Evolutionary conservation across 2,113 vertebrate genomes (phyloP).

Genomic region (Otolemur garnettii): DNA sequence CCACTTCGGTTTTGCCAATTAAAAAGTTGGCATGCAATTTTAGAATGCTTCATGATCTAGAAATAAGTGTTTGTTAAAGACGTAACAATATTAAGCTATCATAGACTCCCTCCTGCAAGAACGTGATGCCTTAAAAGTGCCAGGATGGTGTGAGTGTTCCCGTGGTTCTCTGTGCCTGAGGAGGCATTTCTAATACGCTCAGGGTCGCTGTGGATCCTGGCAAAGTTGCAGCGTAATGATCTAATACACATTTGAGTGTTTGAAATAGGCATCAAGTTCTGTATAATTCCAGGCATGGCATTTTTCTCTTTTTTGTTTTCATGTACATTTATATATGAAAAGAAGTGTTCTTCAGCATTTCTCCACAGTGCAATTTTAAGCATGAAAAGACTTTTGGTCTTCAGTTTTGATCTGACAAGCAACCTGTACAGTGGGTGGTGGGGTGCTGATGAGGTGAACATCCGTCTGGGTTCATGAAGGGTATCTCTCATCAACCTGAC

Average conservation of each 20-base stretch:
- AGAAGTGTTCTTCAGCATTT: neutral
- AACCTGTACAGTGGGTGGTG: neutral
- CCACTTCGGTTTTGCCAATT: neutral
- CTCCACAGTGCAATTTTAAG: constrained; percentile 32
- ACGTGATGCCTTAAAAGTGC: neutral
- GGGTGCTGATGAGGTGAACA: neutral
- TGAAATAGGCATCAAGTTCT: neutral
- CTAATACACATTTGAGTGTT: neutral
- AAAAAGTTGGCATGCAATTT: neutral
- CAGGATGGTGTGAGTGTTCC: neutral
- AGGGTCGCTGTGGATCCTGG: neutral
- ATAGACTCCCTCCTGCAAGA: neutral
- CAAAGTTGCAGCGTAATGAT: neutral
- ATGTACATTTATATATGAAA: neutral
- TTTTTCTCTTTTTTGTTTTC: constrained; percentile 51
- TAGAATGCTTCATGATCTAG: neutral
- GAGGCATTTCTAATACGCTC: neutral
- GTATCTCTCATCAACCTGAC: neutral
- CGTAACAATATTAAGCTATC: neutral
- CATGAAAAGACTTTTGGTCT: constrained; percentile 1
- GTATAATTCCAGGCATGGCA: neutral
- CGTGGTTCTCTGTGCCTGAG: neutral
- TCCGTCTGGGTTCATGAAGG: neutral
- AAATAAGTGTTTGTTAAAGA: neutral
- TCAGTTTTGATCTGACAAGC: constrained; percentile 42